These are phyloP conservation scores for Tragulus kanchil DNA, from an alignment of 2,113 vertebrate genomes.

Conservation along the genomic window DNA sequence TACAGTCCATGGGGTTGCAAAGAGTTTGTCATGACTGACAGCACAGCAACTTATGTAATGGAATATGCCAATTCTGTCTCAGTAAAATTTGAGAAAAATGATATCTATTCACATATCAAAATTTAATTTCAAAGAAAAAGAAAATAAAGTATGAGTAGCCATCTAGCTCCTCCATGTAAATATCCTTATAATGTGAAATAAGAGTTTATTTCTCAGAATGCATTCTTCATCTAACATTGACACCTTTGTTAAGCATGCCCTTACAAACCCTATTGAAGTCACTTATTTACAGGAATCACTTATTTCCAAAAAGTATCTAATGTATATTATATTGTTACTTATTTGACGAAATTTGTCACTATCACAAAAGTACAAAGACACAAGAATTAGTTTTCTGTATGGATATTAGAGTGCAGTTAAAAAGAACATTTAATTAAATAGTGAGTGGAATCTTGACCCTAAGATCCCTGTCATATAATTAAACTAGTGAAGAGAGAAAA, in stretches of 20 bases:
- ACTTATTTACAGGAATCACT: not conserved
- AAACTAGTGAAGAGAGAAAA: not conserved
- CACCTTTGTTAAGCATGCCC: not conserved
- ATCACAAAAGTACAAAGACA: not conserved
- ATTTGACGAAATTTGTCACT: not conserved
- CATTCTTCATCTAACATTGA: not conserved
- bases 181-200: not conserved
- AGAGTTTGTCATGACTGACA: too few species aligned
- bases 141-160: not conserved
- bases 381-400: not conserved
- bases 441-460: not conserved
- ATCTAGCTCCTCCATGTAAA: not conserved
- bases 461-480: not conserved
- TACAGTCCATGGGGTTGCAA: too few species aligned
- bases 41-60: too few species aligned
- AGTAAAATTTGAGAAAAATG: not conserved
- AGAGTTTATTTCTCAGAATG: not conserved
- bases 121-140: not conserved
- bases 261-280: not conserved
- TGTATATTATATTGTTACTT: not conserved
- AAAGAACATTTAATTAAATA: conserved; percentile 1
- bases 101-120: not conserved
- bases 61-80: not conserved
- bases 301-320: not conserved
- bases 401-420: not conserved